A percentile compares a stretch with the other conserved stretches of the same genome.
Conservation (phyloP, 1,140 invertebrate genomes). For the Eupristina koningsbergeri region DNA sequence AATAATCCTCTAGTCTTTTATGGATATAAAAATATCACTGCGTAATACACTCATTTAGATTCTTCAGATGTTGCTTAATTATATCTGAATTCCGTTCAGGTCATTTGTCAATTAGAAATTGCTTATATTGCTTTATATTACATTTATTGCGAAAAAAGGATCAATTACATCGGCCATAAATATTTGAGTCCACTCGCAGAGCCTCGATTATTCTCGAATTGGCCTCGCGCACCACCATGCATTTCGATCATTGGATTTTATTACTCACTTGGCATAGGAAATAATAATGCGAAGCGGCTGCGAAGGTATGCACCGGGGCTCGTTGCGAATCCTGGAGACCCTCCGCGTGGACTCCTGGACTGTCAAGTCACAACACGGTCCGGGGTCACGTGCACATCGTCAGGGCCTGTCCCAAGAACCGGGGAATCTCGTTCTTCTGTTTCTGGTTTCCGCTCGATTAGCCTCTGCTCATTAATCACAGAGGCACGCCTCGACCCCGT, state of each 20-base stretch:
- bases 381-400: neutral
- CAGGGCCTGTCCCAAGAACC: neutral
- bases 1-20: neutral
- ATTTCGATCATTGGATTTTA: neutral
- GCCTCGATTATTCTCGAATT: neutral
- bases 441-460: slow-evolving; percentile 49
- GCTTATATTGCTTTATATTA: neutral
- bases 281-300: slow-evolving; percentile 37
- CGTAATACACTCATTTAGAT: slow-evolving; percentile 2
- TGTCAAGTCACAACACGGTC: neutral
- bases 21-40: neutral
- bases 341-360: slow-evolving; percentile 3
- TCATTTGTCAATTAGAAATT: slow-evolving; percentile 26
- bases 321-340: neutral
- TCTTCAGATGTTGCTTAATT: slow-evolving; percentile 10
- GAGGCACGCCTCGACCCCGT: slow-evolving; percentile 52
- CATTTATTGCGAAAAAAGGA: neutral
- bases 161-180: slow-evolving; percentile 1
- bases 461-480: slow-evolving; percentile 54
- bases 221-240: no score
- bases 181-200: slow-evolving; percentile 13
- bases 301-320: slow-evolving; percentile 7
- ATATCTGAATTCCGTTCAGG: neutral
- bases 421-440: slow-evolving; percentile 16
- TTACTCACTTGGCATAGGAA: slow-evolving; percentile 18